Evolutionary conservation across 2,888 invertebrate genomes (phyloP).

Genomic region (Drosophila conformis): DNA sequence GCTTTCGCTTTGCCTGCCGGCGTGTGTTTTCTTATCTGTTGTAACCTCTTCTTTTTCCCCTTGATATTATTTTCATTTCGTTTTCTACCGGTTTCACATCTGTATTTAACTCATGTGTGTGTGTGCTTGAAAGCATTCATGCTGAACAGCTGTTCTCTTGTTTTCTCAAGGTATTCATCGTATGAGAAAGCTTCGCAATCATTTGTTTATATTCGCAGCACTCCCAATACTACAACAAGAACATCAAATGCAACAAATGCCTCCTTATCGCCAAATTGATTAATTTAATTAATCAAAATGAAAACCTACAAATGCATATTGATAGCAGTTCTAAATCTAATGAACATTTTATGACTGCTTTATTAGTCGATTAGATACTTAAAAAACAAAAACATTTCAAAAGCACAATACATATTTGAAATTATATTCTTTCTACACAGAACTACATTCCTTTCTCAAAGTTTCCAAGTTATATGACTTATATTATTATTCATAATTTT

Average conservation of each 20-base stretch:
- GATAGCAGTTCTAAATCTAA: no score
- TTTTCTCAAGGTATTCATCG: slow-evolving; percentile 29
- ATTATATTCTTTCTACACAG: no score
- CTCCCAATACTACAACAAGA: slow-evolving; percentile 9
- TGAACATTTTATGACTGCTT: not conserved
- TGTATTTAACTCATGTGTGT: slow-evolving; percentile 10
- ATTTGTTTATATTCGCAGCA: slow-evolving; percentile 48
- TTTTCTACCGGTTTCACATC: slow-evolving; percentile 28
- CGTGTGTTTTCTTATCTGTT: slow-evolving; percentile 46
- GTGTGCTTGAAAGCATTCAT: slow-evolving; percentile 41
- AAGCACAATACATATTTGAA: not conserved
- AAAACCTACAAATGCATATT: not conserved
- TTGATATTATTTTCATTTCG: slow-evolving; percentile 31
- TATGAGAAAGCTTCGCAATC: slow-evolving; percentile 57
- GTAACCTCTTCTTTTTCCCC: slow-evolving; percentile 10
- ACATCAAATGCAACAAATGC: not conserved
- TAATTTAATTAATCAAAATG: not conserved
- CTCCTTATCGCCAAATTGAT: slow-evolving; percentile 15
- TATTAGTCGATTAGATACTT: not conserved
- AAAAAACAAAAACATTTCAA: not conserved
- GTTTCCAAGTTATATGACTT: not conserved
- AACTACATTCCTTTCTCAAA: no score
- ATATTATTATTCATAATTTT: not conserved
- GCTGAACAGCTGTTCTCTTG: slow-evolving; percentile 68
- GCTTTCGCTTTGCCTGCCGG: slow-evolving; percentile 46